A percentile compares a stretch with the other conserved stretches of the same genome.
phyloP scores from a whole-genome alignment of 2,113 vertebrate genomes.

The Austrofundulus limnaeus region DNA sequence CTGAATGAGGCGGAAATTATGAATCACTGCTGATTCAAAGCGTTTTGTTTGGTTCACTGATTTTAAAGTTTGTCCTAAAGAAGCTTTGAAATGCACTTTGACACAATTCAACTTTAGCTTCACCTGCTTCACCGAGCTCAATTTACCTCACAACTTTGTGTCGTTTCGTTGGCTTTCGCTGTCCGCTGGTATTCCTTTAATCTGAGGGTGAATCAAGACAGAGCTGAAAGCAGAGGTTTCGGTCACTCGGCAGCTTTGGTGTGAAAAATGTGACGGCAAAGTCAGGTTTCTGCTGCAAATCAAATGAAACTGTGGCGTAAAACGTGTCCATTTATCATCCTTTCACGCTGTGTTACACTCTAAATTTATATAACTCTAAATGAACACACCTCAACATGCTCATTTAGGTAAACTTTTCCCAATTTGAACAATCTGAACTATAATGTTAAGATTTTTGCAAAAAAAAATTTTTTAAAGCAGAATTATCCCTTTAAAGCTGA shows the following conservation, averaged over 20 bases:
- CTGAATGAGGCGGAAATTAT: constrained; percentile 7
- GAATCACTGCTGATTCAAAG: constrained; percentile 26
- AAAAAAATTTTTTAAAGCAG: background rate
- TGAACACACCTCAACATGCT: background rate
- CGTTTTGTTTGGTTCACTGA: background rate
- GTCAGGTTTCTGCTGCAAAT: no score
- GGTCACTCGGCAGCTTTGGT: no score
- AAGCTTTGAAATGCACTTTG: background rate
- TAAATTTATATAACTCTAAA: no score
- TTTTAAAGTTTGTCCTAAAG: background rate
- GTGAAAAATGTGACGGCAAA: background rate
- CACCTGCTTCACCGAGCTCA: constrained; percentile 3
- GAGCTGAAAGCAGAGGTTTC: background rate
- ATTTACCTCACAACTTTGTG: background rate
- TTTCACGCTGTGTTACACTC: no score
- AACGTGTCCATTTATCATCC: no score
- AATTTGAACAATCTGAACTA: no score
- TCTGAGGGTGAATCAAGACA: background rate
- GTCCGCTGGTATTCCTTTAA: background rate
- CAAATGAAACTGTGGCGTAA: background rate
- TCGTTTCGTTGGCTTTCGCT: constrained; percentile 1
- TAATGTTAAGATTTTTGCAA: background rate
- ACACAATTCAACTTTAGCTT: background rate
- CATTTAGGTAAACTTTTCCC: background rate
- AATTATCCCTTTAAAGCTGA: background rate